Base-by-base conservation (phyloP, 2,113 vertebrate genomes). In the Chionis minor region DNA sequence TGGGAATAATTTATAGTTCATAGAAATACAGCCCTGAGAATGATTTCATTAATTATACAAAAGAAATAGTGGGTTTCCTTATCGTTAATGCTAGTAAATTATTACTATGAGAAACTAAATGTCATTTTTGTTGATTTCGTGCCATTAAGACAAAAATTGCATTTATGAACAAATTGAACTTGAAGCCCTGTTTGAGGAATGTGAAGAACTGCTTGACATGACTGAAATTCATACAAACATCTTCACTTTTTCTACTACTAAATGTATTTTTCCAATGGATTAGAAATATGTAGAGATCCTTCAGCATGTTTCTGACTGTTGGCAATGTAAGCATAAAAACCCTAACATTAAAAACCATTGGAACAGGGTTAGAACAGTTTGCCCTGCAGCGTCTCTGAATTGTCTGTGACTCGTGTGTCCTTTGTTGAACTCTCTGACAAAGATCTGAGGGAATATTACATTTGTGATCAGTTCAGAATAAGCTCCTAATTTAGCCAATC, bases 21-120 rank as follows among this genome's bases (percentile, higher is more conserved):
- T 70, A 80, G 38, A 91, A 96, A 92, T 84, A 80, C 72, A 78
- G 52, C 63, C 44, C 84, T 91, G 81, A 94, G 90, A 84, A 82
- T 94, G 82, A 93, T 92, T 96, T 96, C 92, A 79, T 92, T 94
- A 96, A 91, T 92, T 90, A 90, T 74, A 67, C 80, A 91, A 81
- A 97, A 81, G 40, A 62, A 97, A 80, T 74, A 70, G 54, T 66
- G 47, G 8, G 8, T 87, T 92, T 81, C 30, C 33, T 71, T 78
- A 54, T 91, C 3, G 0, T 67, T 92, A 72, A 74, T 86, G 67
- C 44, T 81, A 69, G 55, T 70, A 81, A 93, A 81, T 93, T 81
- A 59, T 51, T 92, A 33, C 77, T 56, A 18, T 6, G 45, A 86
- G 80, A 91, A 88, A 63, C 30, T 42, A 40, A 56, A 62, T 81